These are phyloP conservation scores for Chelonus formosanus DNA, from an alignment of 2,888 invertebrate genomes.

Conservation along the genomic window DNA sequence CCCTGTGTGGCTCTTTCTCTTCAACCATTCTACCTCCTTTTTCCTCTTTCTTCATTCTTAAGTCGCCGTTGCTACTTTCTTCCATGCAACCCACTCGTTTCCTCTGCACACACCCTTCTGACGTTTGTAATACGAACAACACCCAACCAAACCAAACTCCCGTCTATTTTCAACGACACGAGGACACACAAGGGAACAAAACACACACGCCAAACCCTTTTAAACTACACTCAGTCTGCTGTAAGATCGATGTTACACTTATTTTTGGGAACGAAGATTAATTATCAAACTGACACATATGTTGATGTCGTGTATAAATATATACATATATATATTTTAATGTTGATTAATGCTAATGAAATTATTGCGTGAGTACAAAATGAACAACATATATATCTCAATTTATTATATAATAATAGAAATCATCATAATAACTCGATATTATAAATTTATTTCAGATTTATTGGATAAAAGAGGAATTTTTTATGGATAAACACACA, in stretches of 20 bases:
- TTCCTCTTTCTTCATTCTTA: constrained; percentile 23
- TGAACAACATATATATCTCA: constrained; percentile 1
- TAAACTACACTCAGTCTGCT: too few relatives aligned
- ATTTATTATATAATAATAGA: not conserved
- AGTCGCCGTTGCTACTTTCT: constrained; percentile 3
- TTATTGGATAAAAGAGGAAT: constrained; percentile 12
- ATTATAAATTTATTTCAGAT: constrained; percentile 11
- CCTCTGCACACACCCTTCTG: not conserved
- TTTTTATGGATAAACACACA: constrained; percentile 4
- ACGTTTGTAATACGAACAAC: constrained; percentile 14
- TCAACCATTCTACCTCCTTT: constrained; percentile 18
- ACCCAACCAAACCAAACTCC: constrained; percentile 10
- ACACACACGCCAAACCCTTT: not conserved
- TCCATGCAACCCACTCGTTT: constrained; percentile 12
- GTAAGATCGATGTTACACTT: too few relatives aligned
- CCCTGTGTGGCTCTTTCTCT: constrained; percentile 20
- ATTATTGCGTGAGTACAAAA: constrained; percentile 14
- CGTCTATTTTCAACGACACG: not conserved
- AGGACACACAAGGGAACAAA: not conserved
- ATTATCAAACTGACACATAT: too few relatives aligned
- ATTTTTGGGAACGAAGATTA: too few relatives aligned
- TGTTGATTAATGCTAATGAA: constrained; percentile 19
- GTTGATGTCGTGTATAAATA: not conserved
- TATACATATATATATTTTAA: not conserved
- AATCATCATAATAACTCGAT: too few relatives aligned